These are phyloP conservation scores for Hemiscyllium ocellatum DNA, from an alignment of 2,113 vertebrate genomes.

Conservation along the genomic window DNA sequence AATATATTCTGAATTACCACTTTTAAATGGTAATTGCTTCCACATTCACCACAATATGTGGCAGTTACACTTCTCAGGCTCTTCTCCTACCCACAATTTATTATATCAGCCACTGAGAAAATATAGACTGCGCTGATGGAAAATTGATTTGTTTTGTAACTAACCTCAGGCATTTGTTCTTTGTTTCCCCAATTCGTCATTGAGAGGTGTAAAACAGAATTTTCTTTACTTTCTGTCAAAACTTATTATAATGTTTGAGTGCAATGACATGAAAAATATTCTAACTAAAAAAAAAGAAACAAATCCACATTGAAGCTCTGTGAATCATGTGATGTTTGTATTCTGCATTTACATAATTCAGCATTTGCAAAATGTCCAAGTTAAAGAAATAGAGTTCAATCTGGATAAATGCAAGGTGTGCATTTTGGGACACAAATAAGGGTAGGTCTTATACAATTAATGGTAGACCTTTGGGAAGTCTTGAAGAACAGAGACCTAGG, in stretches of 20 bases:
- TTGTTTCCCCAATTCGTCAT: not conserved
- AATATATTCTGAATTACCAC: slow-evolving; percentile 18
- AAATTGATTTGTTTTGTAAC: not conserved
- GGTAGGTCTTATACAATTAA: too few relatives aligned
- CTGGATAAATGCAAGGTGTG: too few relatives aligned
- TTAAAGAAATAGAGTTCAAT: not conserved
- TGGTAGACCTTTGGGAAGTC: too few relatives aligned
- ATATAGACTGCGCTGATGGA: not conserved
- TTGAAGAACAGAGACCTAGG: too few relatives aligned
- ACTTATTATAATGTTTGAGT: not conserved
- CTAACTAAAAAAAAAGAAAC: not conserved
- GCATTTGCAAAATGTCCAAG: not conserved
- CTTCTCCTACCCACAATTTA: not conserved
- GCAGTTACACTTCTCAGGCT: slow-evolving; percentile 22
- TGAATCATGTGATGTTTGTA: not conserved
- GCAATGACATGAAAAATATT: not conserved
- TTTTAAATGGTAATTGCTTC: slow-evolving; percentile 34
- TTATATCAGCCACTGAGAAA: slow-evolving; percentile 9
- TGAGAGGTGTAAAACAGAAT: not conserved
- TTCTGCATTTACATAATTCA: not conserved
- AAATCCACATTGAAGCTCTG: not conserved
- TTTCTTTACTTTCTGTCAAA: not conserved
- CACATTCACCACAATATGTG: slow-evolving; percentile 33
- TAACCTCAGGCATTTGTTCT: not conserved
- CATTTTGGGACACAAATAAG: too few relatives aligned